Evolutionary conservation across 2,113 vertebrate species (phyloP), one percentile per base, ranked within the genome.

Genomic region (Thunnus maccoyii): DNA sequence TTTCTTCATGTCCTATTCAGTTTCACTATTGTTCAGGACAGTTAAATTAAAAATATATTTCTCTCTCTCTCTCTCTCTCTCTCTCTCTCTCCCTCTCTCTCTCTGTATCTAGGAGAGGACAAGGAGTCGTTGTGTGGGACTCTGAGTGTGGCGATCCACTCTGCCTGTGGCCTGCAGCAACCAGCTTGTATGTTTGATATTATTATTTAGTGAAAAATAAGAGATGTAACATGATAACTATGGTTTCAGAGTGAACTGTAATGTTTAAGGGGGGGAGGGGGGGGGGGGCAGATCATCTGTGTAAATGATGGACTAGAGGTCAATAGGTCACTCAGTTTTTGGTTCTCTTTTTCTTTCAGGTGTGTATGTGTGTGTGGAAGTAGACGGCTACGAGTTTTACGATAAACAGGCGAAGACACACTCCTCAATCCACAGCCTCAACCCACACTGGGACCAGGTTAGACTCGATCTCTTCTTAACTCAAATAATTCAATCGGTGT

Each of bases 361-460:
- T 86, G 62, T 90, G 44, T 95, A 90, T 80, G 85, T 94, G 47
- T 94, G 89, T 71, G 86, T 94, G 51, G 94, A 95, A 71, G 93
- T 95, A 68, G 94, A 95, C 16, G 94, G 95, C 22, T 92, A 82
- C 44, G 89, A 86, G 18, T 94, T 94, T 82, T 94, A 93, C 3
- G 86, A 94, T 10, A 83, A 76, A 51, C 91, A 83, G 50, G 90
- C 91, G 8, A 90, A 95, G 85, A 95, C 94, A 0, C 93, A 92
- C 64, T 85, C 92, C 1, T 95, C 93, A 5, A 70, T 93, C 55
- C 82, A 22, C 61, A 86, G 85, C 61, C 58, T 93, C 72, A 80
- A 67, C 62, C 94, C 95, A n/a, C 88, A 90, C 52, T 96, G 95
- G 95, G 89, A 96, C 57, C 93, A 96, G 93, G 95, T 95, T 4